Evolutionary conservation across 2,888 invertebrate genomes (phyloP), one percentile per base, ranked within the genome.

Genomic region (Orthosia incerta): DNA sequence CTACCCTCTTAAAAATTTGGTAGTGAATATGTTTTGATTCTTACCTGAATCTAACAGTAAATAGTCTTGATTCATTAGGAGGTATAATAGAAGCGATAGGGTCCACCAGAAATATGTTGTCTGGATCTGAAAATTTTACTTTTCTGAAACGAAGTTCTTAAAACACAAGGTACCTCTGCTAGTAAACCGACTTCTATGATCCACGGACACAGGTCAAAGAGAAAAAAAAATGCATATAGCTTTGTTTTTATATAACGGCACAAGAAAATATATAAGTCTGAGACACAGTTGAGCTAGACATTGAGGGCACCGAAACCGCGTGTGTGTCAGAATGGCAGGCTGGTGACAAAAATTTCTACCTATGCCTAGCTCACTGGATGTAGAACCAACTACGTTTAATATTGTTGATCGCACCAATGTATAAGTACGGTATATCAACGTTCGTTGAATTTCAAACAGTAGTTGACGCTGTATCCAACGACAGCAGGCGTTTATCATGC

Each of bases 31-130:
- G 18, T 9, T n/a, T 53, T 46, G 2, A 39, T 65, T 48, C 61
- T 82, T 89, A 95, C 96, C 96, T 94, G 85, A 94, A 96, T 89
- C 95, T 89, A 31, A 96, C 89, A 7, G 95, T 95, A 77, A 96
- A 96, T 51, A 95, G 81, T 85, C 92, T 93, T 5, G 96, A 96
- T 83, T 95, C 95, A n/a, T 93, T 93, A 3, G 94, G 91, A 55
- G 95, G 95, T 81, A 96, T 94, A 12, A 89, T 78, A 62, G 92
- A 87, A 15, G 91, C 90, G 63, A 95, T 91, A 2, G 96, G 96
- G 79, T 96, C 95, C 50, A 96, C 90, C 65, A 94, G 70, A 83
- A 96, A 96, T 64, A 95, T 84, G 60, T 93, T 92, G 60, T 95
- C 95, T 4, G 95, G 94, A 88, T 96, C 96, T 96, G 91, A 71